Conservation (phyloP, 2,888 invertebrate species). For the Caenorhabditis parvicauda region DNA sequence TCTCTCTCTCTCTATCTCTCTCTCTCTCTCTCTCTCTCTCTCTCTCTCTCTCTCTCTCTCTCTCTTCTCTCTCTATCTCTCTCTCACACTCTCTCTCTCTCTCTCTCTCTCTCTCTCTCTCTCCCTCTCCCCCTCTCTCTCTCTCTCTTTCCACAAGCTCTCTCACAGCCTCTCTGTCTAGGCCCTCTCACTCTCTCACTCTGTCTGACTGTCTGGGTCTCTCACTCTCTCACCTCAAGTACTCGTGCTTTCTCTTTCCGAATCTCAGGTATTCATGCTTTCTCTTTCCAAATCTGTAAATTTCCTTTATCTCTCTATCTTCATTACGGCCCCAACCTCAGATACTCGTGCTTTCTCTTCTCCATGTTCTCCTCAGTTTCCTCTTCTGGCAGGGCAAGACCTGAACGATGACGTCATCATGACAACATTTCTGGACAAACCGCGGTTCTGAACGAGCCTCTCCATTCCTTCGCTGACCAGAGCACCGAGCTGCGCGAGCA, state of each 20-base stretch:
- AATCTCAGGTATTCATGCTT: constrained; percentile 58
- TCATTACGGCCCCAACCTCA: too few relatives aligned
- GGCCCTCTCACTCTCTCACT: not conserved
- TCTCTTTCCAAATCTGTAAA: constrained; percentile 56
- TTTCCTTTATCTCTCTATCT: constrained; percentile 60
- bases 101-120: constrained; percentile 62
- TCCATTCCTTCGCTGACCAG: constrained; percentile 59
- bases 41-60: constrained; percentile 6
- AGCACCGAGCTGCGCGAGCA: constrained; percentile 57
- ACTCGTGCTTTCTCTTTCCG: constrained; percentile 62
- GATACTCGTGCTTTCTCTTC: constrained; percentile 59
- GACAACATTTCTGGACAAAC: constrained; percentile 18
- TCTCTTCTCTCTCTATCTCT: not conserved
- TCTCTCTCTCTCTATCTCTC: constrained; percentile 59
- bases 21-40: constrained; percentile 60
- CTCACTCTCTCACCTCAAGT: constrained; percentile 47
- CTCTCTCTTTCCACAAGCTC: constrained; percentile 51
- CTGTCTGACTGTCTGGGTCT: not conserved
- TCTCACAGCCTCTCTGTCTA: not conserved
- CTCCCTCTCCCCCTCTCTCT: constrained; percentile 55
- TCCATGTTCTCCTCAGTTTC: constrained; percentile 27
- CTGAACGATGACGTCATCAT: constrained; percentile 10
- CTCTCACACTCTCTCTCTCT: constrained; percentile 35
- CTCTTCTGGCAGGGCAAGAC: constrained; percentile 17
- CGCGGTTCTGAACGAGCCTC: constrained; percentile 51